phyloP scores from a whole-genome alignment of 2,888 invertebrate genomes.

The Tinea trinotella region DNA sequence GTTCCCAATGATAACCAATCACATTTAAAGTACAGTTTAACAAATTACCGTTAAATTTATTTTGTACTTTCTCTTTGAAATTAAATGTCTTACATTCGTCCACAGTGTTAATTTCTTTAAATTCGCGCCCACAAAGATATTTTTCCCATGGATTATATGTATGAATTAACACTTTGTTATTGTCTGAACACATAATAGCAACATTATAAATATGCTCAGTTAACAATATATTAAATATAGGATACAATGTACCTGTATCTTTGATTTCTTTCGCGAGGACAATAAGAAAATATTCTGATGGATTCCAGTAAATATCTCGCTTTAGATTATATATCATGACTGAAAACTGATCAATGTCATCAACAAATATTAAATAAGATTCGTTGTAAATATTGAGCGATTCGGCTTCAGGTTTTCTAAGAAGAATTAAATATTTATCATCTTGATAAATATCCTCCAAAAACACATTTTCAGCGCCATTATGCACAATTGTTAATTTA shows the following conservation, averaged over 20 bases:
- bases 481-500: neutral
- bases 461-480: neutral
- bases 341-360: neutral
- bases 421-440: neutral
- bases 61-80: neutral
- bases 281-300: neutral
- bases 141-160: conserved; percentile 22
- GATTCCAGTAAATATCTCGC: conserved; percentile 19
- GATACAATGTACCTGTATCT: neutral
- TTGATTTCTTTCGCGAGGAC: neutral
- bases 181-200: neutral
- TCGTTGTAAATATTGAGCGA: neutral
- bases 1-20: conserved; percentile 20
- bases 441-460: neutral
- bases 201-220: neutral
- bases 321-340: neutral
- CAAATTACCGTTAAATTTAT: conserved; percentile 9
- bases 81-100: conserved; percentile 19
- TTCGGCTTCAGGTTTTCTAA: neutral
- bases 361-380: neutral
- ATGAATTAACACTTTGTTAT: conserved; percentile 18
- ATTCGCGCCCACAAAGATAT: conserved; percentile 23
- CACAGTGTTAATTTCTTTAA: conserved; percentile 21
- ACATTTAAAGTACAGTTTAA: conserved; percentile 21
- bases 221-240: neutral